These are phyloP conservation scores for Megalops atlanticus DNA, from an alignment of 2,113 vertebrate species.

Conservation along the genomic window DNA sequence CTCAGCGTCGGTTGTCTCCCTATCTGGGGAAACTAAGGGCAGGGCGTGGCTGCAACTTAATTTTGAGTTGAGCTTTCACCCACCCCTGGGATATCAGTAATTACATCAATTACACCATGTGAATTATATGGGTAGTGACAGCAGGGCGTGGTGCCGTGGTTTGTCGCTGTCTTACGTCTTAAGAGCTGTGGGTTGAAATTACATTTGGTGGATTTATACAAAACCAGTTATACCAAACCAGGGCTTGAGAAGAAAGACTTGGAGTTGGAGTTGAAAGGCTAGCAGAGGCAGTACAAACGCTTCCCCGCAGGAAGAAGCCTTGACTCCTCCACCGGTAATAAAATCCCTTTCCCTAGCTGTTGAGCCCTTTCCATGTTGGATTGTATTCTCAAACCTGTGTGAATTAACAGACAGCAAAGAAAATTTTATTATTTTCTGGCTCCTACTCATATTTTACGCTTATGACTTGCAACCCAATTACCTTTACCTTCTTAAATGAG, in stretches of 20 bases:
- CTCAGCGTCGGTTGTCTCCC: conserved; percentile 49
- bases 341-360: background rate
- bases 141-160: conserved; percentile 2
- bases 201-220: conserved; percentile 6
- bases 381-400: background rate
- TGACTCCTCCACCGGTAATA: background rate
- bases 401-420: background rate
- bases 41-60: conserved; percentile 23
- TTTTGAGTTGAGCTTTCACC: conserved; percentile 10
- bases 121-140: conserved; percentile 15
- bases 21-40: conserved; percentile 37
- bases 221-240: conserved; percentile 13
- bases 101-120: conserved; percentile 30
- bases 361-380: background rate
- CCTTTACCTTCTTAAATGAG: background rate
- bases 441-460: background rate
- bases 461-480: background rate
- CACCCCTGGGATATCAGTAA: conserved; percentile 25
- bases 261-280: background rate
- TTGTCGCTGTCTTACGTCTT: background rate
- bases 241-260: background rate
- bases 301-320: no score
- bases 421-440: background rate
- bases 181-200: background rate
- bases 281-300: background rate